Conservation (phyloP, 2,797 vertebrate species). For the Lepidocolaptes lacrymiger region DNA sequence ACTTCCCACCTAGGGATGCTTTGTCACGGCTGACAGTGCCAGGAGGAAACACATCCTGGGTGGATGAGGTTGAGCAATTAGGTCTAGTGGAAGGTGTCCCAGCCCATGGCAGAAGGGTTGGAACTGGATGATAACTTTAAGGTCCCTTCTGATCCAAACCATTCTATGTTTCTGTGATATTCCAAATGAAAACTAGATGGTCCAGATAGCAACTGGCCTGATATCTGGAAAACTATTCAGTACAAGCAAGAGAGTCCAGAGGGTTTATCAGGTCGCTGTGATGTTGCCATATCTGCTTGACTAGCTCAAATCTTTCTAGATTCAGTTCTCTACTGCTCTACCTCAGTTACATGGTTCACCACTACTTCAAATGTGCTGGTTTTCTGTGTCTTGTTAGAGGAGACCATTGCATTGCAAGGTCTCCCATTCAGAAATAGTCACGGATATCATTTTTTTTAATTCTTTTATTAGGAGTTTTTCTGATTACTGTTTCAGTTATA, state of each 20-base stretch:
- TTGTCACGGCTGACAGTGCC: background rate
- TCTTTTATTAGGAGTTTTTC: background rate
- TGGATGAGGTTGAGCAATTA: background rate
- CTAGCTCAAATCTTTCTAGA: background rate
- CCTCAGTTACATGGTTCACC: background rate
- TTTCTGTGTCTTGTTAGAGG: background rate
- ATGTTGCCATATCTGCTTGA: background rate
- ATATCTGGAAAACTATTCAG: background rate
- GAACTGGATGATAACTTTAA: background rate
- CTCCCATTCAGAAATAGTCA: background rate
- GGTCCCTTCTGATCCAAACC: background rate
- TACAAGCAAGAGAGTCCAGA: background rate
- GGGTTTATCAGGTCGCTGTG: background rate
- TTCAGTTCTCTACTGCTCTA: background rate
- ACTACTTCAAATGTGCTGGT: fast-evolving
- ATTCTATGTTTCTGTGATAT: background rate
- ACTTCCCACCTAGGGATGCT: background rate
- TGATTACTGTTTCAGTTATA: background rate
- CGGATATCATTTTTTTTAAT: background rate
- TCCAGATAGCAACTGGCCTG: background rate
- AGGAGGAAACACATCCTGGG: background rate
- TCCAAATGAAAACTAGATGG: background rate
- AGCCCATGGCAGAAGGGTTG: background rate
- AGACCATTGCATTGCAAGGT: background rate
- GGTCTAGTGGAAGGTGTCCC: background rate